Conservation (phyloP, 2,113 vertebrate species). For the Paralichthys olivaceus region DNA sequence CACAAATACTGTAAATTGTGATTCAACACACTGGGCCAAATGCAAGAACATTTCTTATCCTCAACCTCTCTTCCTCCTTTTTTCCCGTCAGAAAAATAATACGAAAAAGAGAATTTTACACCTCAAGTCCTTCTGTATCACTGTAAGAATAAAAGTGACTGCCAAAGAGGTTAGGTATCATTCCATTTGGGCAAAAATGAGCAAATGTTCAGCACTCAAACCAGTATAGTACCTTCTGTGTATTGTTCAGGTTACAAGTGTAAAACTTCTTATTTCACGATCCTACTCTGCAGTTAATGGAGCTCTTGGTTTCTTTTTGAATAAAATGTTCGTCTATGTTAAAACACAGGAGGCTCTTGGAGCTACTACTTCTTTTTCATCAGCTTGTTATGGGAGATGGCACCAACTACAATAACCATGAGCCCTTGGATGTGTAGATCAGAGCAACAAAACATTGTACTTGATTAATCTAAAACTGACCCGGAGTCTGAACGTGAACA, state of each 20-base stretch:
- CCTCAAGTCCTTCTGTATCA: too few species aligned
- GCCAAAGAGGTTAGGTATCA: neutral
- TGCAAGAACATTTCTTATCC: too few species aligned
- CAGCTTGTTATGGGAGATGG: neutral
- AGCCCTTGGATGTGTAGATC: neutral
- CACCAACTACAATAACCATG: conserved; percentile 1
- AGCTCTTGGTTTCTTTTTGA: too few species aligned
- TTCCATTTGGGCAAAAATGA: neutral
- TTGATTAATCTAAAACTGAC: neutral
- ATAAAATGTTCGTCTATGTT: neutral
- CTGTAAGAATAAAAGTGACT: neutral
- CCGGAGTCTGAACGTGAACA: neutral
- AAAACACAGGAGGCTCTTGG: neutral
- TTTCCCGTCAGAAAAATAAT: too few species aligned
- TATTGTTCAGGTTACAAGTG: too few species aligned
- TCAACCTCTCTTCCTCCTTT: too few species aligned
- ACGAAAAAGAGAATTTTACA: too few species aligned
- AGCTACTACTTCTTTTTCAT: neutral
- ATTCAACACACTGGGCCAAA: too few species aligned
- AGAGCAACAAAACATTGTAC: neutral
- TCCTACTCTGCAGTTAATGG: too few species aligned
- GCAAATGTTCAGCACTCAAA: neutral
- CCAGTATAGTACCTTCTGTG: too few species aligned
- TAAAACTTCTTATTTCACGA: too few species aligned
- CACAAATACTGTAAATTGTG: too few species aligned